Evolutionary conservation across 2,888 invertebrate species (phyloP), one percentile per base, ranked within the genome.

Genomic region (Ectemnius cavifrons): DNA sequence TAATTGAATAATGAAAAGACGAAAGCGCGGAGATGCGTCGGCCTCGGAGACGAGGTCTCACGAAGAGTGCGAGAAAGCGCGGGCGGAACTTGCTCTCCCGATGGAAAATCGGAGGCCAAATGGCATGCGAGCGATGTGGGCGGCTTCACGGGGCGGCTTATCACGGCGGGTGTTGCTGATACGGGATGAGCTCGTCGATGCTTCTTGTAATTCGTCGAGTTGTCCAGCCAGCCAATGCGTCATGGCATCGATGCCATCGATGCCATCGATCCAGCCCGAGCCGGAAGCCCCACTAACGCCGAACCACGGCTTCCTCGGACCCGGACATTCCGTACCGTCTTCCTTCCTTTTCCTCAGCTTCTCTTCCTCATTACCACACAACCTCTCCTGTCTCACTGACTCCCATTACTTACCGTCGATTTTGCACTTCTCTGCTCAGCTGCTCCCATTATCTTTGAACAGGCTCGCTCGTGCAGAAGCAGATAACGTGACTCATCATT

Each of bases 121-220:
- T 23, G n/a, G 56, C n/a, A 49, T 56, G 67, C 73, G 67, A 46
- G 70, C 69, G 68, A 80, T 78, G 82, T 84, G 85, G 85, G 84
- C 84, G 84, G 83, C 73, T 83, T 82, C 81, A 61, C 52, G 60
- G 65, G 70, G 62, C 65, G 64, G 75, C 77, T 84, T 84, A 84
- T 83, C 84, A 64, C 63, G 16, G 67, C 72, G 75, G 75, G 78
- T 75, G 72, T 75, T 71, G 69, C 78, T 73, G 78, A 78, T 78
- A 77, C 73, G 77, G 71, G 80, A 84, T 82, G 75, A 79, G 73
- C 72, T 61, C 49, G 56, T 73, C 69, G 71, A 78, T 77, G 78
- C 76, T 74, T 60, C 64, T 59, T 76, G 77, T 83, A 75, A 79
- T 79, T 73, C 75, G 61, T 73, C 69, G n/a, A 52, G 52, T 52